Evolutionary conservation across 2,113 vertebrate genomes (phyloP), one percentile per base, ranked within the genome.

Genomic region (Ochotona princeps): DNA sequence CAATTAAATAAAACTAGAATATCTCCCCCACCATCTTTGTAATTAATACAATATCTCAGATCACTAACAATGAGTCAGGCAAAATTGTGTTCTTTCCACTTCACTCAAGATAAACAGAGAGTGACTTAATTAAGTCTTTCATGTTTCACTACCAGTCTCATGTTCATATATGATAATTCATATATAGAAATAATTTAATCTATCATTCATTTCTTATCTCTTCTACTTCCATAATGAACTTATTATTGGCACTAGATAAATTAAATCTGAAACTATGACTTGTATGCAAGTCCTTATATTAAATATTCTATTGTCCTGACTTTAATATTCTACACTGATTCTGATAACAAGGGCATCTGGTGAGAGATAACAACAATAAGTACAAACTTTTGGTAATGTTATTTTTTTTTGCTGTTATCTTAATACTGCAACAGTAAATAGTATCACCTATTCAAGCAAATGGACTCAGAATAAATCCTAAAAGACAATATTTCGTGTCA

Each of bases 191-290:
- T 96, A 25, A 61, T 93, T 92, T 2, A 2, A 44, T 38, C 51
- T 0, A 0, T 2, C 32, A 44, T 63, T 86, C 72, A 28, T 84
- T 92, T 89, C 76, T 96, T 93, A 94, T 94, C 83, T 91, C 57
- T 76, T 92, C 93, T 91, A 81, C 21, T 47, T 91, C 92, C 94
- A 63, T 95, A 81, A 93, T 28, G 21, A 83, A 85, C 60, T 51
- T 96, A 92, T 90, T 95, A 96, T 51, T 89, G 79, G n/a, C 83
- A 89, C 65, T 67, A 90, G 69, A 87, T 93, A 82, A 57, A 70
- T 97, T 96, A 94, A 96, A 94, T 92, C 94, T 90, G 94, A 44
- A 88, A 87, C 38, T 14, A 61, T 91, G 86, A 97, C 96, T 96
- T 90, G 83, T 90, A 95, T 28, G 67, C 69, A 87, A 54, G 87